A percentile compares a stretch with the other conserved stretches of the same genome.
phyloP scores from a whole-genome alignment of 2,113 vertebrate species.

The Brachyhypopomus gauderio region DNA sequence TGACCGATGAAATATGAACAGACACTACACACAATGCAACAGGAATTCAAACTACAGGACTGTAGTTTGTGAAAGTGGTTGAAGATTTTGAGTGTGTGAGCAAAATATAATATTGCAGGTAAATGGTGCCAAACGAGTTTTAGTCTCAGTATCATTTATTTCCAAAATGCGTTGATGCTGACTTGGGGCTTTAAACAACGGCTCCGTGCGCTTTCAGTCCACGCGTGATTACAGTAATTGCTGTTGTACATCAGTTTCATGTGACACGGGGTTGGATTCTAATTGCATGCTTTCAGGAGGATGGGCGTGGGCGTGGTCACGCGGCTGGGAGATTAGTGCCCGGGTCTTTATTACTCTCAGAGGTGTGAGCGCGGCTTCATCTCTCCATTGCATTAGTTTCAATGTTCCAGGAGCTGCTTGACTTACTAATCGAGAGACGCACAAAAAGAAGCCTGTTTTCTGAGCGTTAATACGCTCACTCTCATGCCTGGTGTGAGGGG shows the following conservation, averaged over 20 bases:
- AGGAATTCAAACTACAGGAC: too few species aligned
- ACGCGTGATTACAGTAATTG: constrained; percentile 77
- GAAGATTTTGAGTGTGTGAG: background rate
- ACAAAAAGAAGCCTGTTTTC: constrained; percentile 12
- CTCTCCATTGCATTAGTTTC: constrained; percentile 23
- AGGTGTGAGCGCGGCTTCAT: constrained; percentile 33
- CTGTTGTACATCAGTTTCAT: constrained; percentile 63
- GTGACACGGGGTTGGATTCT: constrained; percentile 63
- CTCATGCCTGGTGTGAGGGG: background rate
- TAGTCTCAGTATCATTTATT: constrained; percentile 58
- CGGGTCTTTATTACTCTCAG: constrained; percentile 42
- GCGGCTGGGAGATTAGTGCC: constrained; percentile 56
- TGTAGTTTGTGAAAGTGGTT: background rate
- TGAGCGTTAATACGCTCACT: constrained; percentile 7
- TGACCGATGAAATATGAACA: too few species aligned
- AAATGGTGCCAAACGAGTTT: background rate
- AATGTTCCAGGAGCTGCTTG: constrained; percentile 13
- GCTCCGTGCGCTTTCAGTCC: constrained; percentile 64
- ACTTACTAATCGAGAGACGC: constrained; percentile 40
- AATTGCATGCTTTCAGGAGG: constrained; percentile 73
- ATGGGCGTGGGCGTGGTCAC: constrained; percentile 54
- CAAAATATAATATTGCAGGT: background rate
- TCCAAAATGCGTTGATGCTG: constrained; percentile 57
- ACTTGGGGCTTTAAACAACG: constrained; percentile 56
- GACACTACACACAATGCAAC: background rate